Evolutionary conservation across 2,888 invertebrate species (phyloP), one percentile per base, ranked within the genome.

Genomic region (Caenorhabditis sp.): DNA sequence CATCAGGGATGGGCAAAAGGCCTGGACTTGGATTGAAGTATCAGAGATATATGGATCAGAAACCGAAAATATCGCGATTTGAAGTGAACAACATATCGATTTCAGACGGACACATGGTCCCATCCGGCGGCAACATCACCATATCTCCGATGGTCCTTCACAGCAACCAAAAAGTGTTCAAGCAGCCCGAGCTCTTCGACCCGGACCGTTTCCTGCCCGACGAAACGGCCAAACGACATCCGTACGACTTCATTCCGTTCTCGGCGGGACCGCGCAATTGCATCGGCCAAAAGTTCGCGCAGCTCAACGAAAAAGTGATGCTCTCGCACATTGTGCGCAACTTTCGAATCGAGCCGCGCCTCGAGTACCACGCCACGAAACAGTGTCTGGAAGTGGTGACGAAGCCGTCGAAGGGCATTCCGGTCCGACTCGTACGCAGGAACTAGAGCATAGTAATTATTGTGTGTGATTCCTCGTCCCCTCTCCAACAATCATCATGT

Each of bases 121-220:
- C 81, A 15, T 22, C 52, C 30, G 81, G 71, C 7, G 66, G 61
- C 3, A 71, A 75, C 37, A 41, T 79, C 15, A 61, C 65, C 1
- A 61, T 78, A 1, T 63, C 76, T 50, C 77, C 80, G 15, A 39
- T 80, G 65, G 68, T 74, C 15, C 45, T 80, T 3, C 82, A 82
- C 52, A 62, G 58, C 11, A 82, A 82, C 39, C 59, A 62, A 13
- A 5, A 39, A 7, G 58, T 65, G 6, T 81, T 58, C 53, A 17
- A 45, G 2, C 87, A 90, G 55, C 90, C 90, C 0, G 87, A 89
- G 5, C 83, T 56, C 30, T 91, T 90, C 82, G 88, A 90, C 71
- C 90, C 91, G 0, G 90, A 90, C 56, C 82, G 90, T 52, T 91
- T 91, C 80, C 71, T 88, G 11, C 87, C 88, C 8, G 90, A 90